A percentile compares a stretch with the other conserved stretches of the same genome.
These are phyloP conservation scores for Diadegma fenestrale DNA, from an alignment of 2,888 invertebrate genomes.

Conservation along the genomic window DNA sequence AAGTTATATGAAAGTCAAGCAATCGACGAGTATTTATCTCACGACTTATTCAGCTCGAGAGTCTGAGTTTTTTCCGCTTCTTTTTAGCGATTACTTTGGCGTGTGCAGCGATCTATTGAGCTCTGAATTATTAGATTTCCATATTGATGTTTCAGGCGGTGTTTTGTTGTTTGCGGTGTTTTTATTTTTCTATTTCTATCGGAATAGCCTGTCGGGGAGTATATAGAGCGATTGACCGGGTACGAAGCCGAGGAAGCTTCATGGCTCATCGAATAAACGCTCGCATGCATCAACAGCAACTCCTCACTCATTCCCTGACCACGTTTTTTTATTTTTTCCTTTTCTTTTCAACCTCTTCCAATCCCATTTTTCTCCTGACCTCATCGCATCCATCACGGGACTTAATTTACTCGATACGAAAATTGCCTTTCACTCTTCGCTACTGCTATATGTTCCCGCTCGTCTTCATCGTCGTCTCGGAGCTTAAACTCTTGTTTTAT, in stretches of 20 bases:
- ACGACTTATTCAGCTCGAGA: constrained; percentile 39
- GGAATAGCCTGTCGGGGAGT: constrained; percentile 6
- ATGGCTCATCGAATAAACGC: constrained; percentile 65
- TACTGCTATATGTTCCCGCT: constrained; percentile 25
- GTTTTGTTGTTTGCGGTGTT: constrained; percentile 34
- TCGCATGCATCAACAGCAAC: constrained; percentile 59
- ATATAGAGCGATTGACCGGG: constrained; percentile 8
- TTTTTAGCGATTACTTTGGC: constrained; percentile 13
- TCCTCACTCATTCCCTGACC: constrained; percentile 40
- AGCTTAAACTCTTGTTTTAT: constrained; percentile 37
- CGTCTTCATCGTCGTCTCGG: constrained; percentile 48
- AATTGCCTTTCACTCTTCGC: constrained; percentile 69
- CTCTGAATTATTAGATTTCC: constrained; percentile 65
- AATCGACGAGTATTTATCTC: constrained; percentile 52
- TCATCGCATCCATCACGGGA: constrained; percentile 56
- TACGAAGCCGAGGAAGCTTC: constrained; percentile 39
- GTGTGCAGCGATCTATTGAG: constrained; percentile 47
- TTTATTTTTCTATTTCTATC: constrained; percentile 30
- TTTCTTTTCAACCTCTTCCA: constrained; percentile 21
- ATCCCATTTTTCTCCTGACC: constrained; percentile 54
- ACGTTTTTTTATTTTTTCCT: constrained; percentile 17
- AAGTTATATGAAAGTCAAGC: constrained; percentile 56
- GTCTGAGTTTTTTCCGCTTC: not conserved
- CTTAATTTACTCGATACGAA: constrained; percentile 70
- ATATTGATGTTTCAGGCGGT: constrained; percentile 61